Base-by-base conservation (phyloP, 2,797 vertebrate species). In the Microctenopoma lineatum region DNA sequence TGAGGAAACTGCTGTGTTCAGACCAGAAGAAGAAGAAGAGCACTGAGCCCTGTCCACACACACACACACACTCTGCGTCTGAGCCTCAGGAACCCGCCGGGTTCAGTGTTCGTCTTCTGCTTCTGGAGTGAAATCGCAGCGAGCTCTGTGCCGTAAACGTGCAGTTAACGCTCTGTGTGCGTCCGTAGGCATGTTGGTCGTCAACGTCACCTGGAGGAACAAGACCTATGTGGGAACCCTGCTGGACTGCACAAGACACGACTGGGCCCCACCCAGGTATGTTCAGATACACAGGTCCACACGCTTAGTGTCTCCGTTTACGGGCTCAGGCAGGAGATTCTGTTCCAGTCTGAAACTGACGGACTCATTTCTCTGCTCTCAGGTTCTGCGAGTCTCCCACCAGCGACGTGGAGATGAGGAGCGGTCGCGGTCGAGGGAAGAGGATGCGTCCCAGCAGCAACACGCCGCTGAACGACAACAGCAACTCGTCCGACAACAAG, bases 201-300 rank as follows among this genome's bases (percentile, higher is more conserved):
- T 99, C 2, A 99, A 99, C 2, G 97, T 99, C 66, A 98, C 97
- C 13, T 99, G 97, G 97, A 96, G 97, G 85, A 99, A 99, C 89
- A 99, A 99, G 91, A 98, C 97, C 0, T 98, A 99, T 0, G 97
- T 99, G 50, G 97, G 97, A 39, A 99, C 97, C 0, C 93, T 99
- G 75, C 93, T 99, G 26, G 97, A 99, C 92, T 99, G 97, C 79
- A 98, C 97, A 0, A 93, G 96, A 66, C 97, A 99, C 0, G 96
- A 98, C 84, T 99, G 97, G 97, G 97, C 97, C 0, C 97, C 97
- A 9, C 21, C 21, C 21, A 21, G 21, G 21, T 21, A 21, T 21
- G 21, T 21, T 21, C 21, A 21, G 21, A 21, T 21, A 21, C 21
- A 21, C 21, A 21, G 21, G 21, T 21, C 21, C 21, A 21, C 21